Evolutionary conservation across 2,113 vertebrate species (phyloP), one percentile per base, ranked within the genome.

Genomic region (Numida meleagris): DNA sequence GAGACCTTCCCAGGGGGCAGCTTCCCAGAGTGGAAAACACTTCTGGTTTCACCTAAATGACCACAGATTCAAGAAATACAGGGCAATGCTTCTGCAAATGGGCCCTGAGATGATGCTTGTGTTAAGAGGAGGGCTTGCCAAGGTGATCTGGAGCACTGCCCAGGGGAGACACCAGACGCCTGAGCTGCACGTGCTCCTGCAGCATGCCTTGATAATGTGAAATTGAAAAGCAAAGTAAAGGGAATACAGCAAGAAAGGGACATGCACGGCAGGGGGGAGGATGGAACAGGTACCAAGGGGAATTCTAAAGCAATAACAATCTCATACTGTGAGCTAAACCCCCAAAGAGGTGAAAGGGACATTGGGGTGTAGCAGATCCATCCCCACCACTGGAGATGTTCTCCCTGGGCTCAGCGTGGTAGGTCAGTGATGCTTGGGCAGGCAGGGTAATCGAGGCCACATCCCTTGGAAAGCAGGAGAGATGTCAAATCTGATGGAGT

Each of bases 141-240:
- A 33, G 65, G 45, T 1, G 0, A 18, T 8, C 25, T 50, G 29
- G 34, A 25, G 25, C 38, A 11, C 27, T 1, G 2, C 15, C 50
- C 73, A 31, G 50, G 66, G 45, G 20, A 40, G 43, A n/a, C 59
- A 19, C 9, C 1, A 12, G 34, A 10, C 4, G 6, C 4, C 27
- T 4, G 9, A 67, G 11, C 24, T 34, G 6, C 0, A 1, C 14
- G 6, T 0, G 1, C 0, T 59, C 31, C 73, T 40, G 14, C 25
- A 7, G 43, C 62, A 65, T 18, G 38, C 4, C 34, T 27, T 6
- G n/a, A 8, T 27, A 12, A 10, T 19, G n/a, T 13, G 12, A 70
- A 70, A 36, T 12, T 34, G n/a, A 27, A 48, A 70, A 27, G 45
- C 23, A 50, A 17, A 12, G 8, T 14, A 34, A 59, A 7, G 2